phyloP scores from a whole-genome alignment of 1,140 invertebrate species.

The Drosophila guanche region DNA sequence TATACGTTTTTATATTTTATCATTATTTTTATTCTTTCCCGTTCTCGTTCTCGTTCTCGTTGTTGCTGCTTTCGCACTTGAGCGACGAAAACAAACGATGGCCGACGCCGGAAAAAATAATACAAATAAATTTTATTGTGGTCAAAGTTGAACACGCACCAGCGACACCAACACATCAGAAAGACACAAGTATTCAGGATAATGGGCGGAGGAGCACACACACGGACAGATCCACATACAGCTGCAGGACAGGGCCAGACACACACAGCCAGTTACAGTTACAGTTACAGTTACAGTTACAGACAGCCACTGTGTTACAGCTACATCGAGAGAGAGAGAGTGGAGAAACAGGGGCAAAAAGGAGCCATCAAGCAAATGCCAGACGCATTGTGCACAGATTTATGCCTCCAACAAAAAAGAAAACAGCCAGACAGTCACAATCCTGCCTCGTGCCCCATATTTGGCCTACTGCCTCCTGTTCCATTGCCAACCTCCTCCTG shows the following conservation, averaged over 20 bases:
- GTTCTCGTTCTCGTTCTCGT: not conserved
- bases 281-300: constrained; percentile 4
- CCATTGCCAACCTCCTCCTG: no score
- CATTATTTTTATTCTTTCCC: constrained; percentile 20
- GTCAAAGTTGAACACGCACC: constrained; percentile 55
- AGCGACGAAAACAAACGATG: constrained; percentile 56
- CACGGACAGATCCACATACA: constrained; percentile 8
- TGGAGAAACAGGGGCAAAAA: constrained; percentile 7
- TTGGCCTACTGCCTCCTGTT: no score
- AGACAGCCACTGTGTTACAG: constrained; percentile 2
- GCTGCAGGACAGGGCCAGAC: constrained; percentile 1
- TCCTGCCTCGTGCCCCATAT: no score
- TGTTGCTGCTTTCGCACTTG: constrained; percentile 50
- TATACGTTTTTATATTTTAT: constrained; percentile 12
- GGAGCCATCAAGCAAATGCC: constrained; percentile 59
- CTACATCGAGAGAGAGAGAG: not conserved
- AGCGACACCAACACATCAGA: constrained; percentile 21
- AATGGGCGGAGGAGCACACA: not conserved
- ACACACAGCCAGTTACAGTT: constrained; percentile 4
- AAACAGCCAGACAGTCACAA: no score
- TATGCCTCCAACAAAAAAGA: constrained; percentile 25
- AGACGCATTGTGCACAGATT: constrained; percentile 67
- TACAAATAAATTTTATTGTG: constrained; percentile 73
- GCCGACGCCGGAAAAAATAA: constrained; percentile 45
- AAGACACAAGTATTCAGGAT: constrained; percentile 9